These are phyloP conservation scores for Steinernema scapterisci DNA, from an alignment of 2,888 invertebrate genomes.

Conservation along the genomic window DNA sequence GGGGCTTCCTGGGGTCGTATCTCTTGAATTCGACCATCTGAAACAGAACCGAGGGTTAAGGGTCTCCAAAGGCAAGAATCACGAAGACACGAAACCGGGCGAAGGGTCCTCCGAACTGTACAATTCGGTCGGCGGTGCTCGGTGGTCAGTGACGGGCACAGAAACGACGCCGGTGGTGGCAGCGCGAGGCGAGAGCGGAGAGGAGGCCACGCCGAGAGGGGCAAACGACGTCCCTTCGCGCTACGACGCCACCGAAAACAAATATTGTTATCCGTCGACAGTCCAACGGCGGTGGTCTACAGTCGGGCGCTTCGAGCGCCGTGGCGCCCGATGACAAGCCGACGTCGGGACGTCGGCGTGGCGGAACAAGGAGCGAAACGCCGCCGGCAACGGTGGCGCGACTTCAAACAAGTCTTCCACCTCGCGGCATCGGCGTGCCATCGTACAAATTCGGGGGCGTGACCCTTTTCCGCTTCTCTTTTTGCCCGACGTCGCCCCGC, in stretches of 20 bases:
- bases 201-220: background rate
- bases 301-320: conserved; percentile 2
- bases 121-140: background rate
- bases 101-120: conserved; percentile 5
- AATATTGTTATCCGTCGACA: conserved; percentile 14
- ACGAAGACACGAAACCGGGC: background rate
- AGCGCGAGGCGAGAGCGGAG: conserved; percentile 15
- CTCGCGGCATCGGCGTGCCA: conserved; percentile 10
- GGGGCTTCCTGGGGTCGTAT: conserved; percentile 62
- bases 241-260: conserved; percentile 27
- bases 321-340: conserved; percentile 15
- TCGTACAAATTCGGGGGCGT: conserved; percentile 12
- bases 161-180: conserved; percentile 11
- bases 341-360: background rate
- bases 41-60: background rate
- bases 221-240: conserved; percentile 20
- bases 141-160: conserved; percentile 18
- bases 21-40: conserved; percentile 49
- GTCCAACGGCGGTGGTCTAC: conserved; percentile 5
- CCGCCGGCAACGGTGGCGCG: conserved; percentile 10
- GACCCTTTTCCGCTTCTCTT: conserved; percentile 11
- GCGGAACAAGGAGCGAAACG: background rate
- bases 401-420: background rate
- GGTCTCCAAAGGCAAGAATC: background rate
- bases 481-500: background rate